phyloP scores from a whole-genome alignment of 1,140 invertebrate species.

The Drosophila insularis region DNA sequence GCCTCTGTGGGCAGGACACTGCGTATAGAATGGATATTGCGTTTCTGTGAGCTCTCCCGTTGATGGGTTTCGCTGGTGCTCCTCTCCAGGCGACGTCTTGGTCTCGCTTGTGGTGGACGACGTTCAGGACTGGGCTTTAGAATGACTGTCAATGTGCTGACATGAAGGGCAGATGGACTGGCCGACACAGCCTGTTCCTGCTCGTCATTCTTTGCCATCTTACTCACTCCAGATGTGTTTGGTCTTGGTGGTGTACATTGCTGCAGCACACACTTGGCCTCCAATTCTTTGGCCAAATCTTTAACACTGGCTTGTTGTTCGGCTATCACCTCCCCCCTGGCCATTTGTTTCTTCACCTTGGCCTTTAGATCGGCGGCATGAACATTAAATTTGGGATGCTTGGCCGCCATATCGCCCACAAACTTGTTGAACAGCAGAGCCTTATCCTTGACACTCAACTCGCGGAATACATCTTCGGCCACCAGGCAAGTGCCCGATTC shows the following conservation, averaged over 20 bases:
- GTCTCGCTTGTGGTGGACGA: background rate
- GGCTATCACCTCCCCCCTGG: conserved; percentile 60
- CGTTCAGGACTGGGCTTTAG: conserved; percentile 64
- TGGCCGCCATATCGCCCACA: conserved; percentile 67
- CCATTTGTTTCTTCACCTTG: conserved; percentile 64
- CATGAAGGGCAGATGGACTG: conserved; percentile 40
- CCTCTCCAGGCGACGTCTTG: conserved; percentile 21
- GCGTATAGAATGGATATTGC: conserved; percentile 65
- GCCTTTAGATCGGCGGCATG: conserved; percentile 58
- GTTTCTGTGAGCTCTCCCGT: conserved; percentile 45
- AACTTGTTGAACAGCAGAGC: conserved; percentile 73
- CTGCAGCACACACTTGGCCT: conserved; percentile 59
- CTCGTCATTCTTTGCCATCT: background rate
- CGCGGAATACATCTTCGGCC: conserved; percentile 72
- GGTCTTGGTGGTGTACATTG: conserved; percentile 8
- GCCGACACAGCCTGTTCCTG: background rate
- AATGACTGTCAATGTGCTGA: conserved; percentile 72
- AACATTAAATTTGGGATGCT: conserved; percentile 68
- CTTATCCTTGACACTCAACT: conserved; percentile 77
- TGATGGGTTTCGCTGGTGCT: background rate
- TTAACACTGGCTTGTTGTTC: conserved; percentile 71
- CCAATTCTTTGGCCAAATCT: conserved; percentile 62
- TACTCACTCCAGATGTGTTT: background rate
- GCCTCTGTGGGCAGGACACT: conserved; percentile 56
- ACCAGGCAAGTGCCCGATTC: conserved; percentile 51